phyloP scores from a whole-genome alignment of 2,797 vertebrate species.

The Emys orbicularis region DNA sequence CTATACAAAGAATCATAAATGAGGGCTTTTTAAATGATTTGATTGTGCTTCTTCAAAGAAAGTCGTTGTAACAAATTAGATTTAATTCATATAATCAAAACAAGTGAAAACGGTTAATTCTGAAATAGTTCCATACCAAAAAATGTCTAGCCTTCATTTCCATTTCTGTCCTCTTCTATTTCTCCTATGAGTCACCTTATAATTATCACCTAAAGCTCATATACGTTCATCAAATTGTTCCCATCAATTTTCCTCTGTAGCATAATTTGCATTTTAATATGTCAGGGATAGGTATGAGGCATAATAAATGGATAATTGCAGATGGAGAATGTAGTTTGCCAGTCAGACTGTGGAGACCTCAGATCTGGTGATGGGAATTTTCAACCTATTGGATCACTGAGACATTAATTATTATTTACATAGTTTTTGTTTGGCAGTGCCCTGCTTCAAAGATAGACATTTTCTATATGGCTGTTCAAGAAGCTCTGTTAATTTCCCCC shows the following conservation, averaged over 20 bases:
- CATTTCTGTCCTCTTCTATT: neutral
- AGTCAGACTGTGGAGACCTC: neutral
- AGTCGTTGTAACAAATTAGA: neutral
- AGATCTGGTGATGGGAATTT: neutral
- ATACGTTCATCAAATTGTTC: conserved; percentile 10
- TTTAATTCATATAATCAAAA: neutral
- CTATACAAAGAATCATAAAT: neutral
- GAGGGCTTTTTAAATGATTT: neutral
- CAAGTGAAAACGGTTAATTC: neutral
- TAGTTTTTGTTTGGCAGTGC: neutral
- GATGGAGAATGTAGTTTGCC: conserved; percentile 1
- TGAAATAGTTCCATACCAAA: neutral
- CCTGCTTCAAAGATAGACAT: neutral
- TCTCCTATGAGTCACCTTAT: neutral
- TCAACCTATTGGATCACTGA: conserved; percentile 17
- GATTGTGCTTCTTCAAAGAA: neutral
- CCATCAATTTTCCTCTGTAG: conserved; percentile 6
- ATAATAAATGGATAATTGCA: conserved; percentile 29
- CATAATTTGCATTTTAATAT: conserved; percentile 50
- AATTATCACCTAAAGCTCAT: conserved; percentile 9
- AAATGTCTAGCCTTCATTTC: neutral
- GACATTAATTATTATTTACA: neutral
- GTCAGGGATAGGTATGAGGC: neutral
- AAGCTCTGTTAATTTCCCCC: neutral
- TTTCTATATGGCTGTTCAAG: neutral